These are phyloP conservation scores for Agonopterix subpropinquella DNA, from an alignment of 2,888 invertebrate species.

Conservation along the genomic window DNA sequence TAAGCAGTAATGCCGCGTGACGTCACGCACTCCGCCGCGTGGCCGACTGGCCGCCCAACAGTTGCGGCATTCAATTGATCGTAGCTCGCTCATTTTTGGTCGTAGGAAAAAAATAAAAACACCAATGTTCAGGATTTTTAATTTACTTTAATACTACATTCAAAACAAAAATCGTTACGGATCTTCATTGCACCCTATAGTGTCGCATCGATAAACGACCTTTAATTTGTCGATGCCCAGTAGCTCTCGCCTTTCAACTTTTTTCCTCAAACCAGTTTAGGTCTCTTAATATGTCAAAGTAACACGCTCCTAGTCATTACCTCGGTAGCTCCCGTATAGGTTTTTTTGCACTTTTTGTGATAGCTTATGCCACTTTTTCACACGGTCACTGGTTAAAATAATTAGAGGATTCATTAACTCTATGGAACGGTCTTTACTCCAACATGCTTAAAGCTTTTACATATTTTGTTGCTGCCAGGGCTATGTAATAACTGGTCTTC, in stretches of 20 bases:
- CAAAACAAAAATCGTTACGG: no score
- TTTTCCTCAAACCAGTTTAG: slow-evolving; percentile 56
- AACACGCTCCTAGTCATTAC: slow-evolving; percentile 58
- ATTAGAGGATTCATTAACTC: slow-evolving; percentile 49
- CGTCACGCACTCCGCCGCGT: no score
- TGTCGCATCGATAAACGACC: slow-evolving; percentile 48
- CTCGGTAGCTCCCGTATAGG: slow-evolving; percentile 40
- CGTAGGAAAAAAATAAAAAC: no score
- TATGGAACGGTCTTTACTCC: slow-evolving; percentile 34
- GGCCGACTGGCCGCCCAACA: no score
- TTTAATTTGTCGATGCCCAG: slow-evolving; percentile 52
- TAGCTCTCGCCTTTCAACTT: slow-evolving; percentile 28
- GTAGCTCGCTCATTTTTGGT: no score
- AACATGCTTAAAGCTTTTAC: slow-evolving; percentile 21
- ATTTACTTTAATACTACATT: no score
- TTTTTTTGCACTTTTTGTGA: slow-evolving; percentile 37
- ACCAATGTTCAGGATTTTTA: no score
- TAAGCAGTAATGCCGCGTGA: no score
- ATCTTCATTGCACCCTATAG: slow-evolving; percentile 37
- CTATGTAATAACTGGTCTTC: slow-evolving; percentile 17
- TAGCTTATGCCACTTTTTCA: slow-evolving; percentile 31
- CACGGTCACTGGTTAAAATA: slow-evolving; percentile 41
- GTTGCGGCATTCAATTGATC: no score
- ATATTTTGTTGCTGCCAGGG: slow-evolving; percentile 16
- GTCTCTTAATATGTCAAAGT: slow-evolving; percentile 65